These are phyloP conservation scores for Sigmodon hispidus DNA, from an alignment of 2,113 vertebrate species.

Conservation along the genomic window DNA sequence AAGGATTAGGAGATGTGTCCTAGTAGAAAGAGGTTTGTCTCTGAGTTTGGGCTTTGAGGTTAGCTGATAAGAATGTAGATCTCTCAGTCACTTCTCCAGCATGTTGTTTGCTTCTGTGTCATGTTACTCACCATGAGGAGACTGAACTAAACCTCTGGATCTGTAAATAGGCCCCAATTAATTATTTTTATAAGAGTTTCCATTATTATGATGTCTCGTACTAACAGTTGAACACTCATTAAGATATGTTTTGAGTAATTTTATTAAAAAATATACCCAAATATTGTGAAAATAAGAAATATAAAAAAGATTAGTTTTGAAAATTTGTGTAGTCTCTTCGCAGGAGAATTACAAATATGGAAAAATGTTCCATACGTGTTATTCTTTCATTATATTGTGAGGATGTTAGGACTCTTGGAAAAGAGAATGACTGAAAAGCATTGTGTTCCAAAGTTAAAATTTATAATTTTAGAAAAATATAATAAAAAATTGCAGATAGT, in stretches of 20 bases:
- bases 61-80: not conserved
- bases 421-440: not conserved
- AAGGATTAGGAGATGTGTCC: not conserved
- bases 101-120: not conserved
- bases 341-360: not conserved
- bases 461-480: slow-evolving; percentile 30
- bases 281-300: not conserved
- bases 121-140: not conserved
- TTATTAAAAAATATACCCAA: not conserved
- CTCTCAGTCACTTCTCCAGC: not conserved
- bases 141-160: not conserved
- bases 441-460: not conserved
- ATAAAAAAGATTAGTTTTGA: not conserved
- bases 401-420: not conserved
- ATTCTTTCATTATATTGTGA: not conserved
- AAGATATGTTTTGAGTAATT: not conserved
- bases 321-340: slow-evolving; percentile 16
- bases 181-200: not conserved
- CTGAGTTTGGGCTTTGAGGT: not conserved
- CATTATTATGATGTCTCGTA: not conserved
- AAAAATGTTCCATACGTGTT: not conserved
- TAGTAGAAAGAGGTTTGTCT: rapidly evolving
- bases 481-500: not conserved
- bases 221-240: not conserved
- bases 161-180: not conserved